Conservation (phyloP, 2,888 invertebrate species). For the Lymantria monacha region DNA sequence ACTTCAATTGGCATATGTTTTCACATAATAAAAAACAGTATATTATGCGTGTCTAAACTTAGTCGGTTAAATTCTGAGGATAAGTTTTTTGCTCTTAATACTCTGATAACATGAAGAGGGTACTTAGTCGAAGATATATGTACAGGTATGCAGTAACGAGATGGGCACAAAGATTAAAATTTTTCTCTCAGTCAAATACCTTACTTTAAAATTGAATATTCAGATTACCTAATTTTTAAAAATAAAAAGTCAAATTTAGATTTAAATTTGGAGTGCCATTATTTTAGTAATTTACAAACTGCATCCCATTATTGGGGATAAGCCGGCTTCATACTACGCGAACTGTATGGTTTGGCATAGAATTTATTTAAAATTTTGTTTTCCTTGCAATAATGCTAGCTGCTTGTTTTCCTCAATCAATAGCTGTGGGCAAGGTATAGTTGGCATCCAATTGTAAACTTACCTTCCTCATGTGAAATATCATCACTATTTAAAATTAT, state of each 20-base stretch:
- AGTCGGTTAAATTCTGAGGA: slow-evolving; percentile 38
- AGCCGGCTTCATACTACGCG: no score
- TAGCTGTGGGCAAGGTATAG: no score
- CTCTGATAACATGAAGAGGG: slow-evolving; percentile 23
- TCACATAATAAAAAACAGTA: slow-evolving; percentile 49
- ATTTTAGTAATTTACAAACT: no score
- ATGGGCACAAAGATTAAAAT: slow-evolving; percentile 22
- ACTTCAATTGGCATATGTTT: slow-evolving; percentile 27
- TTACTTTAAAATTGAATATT: slow-evolving; percentile 3
- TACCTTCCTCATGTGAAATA: no score
- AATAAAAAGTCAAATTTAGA: not conserved
- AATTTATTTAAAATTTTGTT: no score
- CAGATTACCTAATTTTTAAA: not conserved
- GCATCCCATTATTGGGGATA: no score
- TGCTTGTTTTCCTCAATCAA: no score
- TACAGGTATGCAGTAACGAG: slow-evolving; percentile 15
- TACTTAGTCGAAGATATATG: slow-evolving; percentile 22
- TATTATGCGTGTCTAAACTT: slow-evolving; percentile 37
- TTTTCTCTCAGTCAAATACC: not conserved
- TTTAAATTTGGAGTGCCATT: no score
- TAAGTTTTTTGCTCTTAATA: slow-evolving; percentile 14
- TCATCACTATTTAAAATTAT: no score
- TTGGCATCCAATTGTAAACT: no score
- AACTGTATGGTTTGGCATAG: no score
- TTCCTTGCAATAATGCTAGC: no score